Conservation (phyloP, 2,888 invertebrate species). For the Argyra leucocephala region DNA sequence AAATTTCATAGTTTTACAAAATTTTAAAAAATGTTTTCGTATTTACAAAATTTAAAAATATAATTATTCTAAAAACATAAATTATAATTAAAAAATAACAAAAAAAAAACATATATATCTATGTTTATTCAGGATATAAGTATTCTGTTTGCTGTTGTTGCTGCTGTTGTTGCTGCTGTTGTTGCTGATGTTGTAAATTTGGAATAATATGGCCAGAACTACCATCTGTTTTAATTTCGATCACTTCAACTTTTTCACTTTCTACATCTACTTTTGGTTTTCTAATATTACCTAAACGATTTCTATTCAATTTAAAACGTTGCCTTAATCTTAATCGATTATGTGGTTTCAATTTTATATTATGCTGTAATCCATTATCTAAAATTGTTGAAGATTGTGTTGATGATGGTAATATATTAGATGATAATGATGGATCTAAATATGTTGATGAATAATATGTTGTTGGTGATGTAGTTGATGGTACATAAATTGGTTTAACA, state of each 20-base stretch:
- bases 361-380: background rate
- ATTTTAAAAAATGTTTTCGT: no score
- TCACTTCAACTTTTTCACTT: constrained; percentile 40
- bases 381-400: constrained; percentile 17
- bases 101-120: no score
- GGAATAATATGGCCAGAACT: constrained; percentile 39
- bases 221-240: constrained; percentile 43
- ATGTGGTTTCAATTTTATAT: background rate
- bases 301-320: constrained; percentile 17
- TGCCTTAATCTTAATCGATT: background rate
- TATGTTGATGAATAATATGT: constrained; percentile 24
- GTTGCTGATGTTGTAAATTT: background rate
- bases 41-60: no score
- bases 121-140: background rate
- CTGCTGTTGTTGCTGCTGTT: background rate
- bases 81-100: no score
- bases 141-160: background rate
- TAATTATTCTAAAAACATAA: no score
- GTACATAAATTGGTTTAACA: constrained; percentile 36
- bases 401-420: constrained; percentile 15
- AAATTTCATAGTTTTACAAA: no score
- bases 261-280: constrained; percentile 35
- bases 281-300: constrained; percentile 27
- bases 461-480: constrained; percentile 34
- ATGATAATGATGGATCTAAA: constrained; percentile 24